Base-by-base conservation (phyloP, 1,140 invertebrate species). In the Rhagoletis zephyria region DNA sequence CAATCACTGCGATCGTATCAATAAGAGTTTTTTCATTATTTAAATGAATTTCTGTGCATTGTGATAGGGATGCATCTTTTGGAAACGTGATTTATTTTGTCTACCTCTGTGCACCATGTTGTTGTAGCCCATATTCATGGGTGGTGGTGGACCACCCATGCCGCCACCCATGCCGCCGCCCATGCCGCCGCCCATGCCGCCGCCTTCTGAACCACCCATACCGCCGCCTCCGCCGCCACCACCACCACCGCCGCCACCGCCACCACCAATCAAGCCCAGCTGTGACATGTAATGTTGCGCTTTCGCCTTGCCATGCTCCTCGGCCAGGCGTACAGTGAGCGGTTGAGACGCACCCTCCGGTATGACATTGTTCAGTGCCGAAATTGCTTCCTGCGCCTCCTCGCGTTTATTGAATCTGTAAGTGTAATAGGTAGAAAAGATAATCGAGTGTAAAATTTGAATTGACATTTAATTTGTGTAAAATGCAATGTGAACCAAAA, bases 281-380 rank as follows among this genome's bases (percentile, higher is more conserved):
- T 92, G 91, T n/a, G 90, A 89, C 90, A 92, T 91, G 63, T 91
- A 93, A 51, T 91, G 91, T 14, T 91, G 90, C 5, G 97, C 97
- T 90, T 97, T 97, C 91, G 97, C 96, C 92, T 98, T 97, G 14
- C 97, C 97, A 92, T 98, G 98, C 92, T 98, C 97, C 92, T 98
- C 97, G 0, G 98, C 98, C 89, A 98, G 93, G 1, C 94, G 92
- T 94, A 99, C 97, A 87, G 95, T 95, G 10, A 99, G 93, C 10
- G 97, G 96, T 90, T 97, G 96, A 60, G 95, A 96, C 67, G 96
- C 96, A 88, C 97, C 97, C 88, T 97, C 96, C 45, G 97, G 96
- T 89, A 97, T 95, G 88, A 96, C 96, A 65, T 97, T 97, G 93
- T 98, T 97, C 86, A 99, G 93, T 61, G 95, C 95, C 19, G 95